phyloP scores from a whole-genome alignment of 2,113 vertebrate genomes.

The Rhagologus leucostigma region DNA sequence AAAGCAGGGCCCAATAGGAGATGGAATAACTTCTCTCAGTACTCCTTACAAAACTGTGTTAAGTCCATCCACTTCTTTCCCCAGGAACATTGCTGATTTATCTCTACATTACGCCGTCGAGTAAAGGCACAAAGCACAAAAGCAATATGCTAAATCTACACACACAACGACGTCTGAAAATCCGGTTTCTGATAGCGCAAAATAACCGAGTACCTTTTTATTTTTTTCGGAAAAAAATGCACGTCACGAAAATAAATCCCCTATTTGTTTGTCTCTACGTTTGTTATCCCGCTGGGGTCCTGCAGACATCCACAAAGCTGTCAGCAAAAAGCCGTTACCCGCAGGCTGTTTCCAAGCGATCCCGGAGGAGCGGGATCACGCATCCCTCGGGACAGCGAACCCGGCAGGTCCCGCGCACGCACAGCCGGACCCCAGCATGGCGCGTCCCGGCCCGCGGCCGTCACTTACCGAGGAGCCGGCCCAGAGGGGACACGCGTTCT shows the following conservation, averaged over 20 bases:
- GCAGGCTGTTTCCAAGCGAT: fast-evolving
- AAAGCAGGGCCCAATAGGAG: background rate
- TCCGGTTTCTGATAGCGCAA: fast-evolving
- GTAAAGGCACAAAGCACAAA: background rate
- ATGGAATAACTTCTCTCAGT: background rate
- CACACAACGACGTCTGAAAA: background rate
- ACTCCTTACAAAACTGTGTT: background rate
- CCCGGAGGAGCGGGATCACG: background rate
- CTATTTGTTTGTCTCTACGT: fast-evolving
- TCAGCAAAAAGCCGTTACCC: too few species aligned
- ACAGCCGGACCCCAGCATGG: background rate
- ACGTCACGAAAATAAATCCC: background rate
- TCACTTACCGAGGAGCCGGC: constrained; percentile 83
- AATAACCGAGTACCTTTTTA: fast-evolving
- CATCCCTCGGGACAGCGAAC: background rate
- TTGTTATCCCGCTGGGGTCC: fast-evolving
- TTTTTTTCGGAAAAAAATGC: background rate
- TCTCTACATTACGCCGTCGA: background rate
- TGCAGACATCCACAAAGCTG: background rate
- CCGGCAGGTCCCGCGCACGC: background rate
- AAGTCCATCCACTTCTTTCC: fast-evolving
- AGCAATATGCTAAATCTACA: fast-evolving
- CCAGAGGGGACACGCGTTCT: constrained; percentile 82
- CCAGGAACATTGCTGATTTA: background rate
- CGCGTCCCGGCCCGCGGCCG: background rate